Percentiles rank a stretch among this genome's conserved stretches.
Evolutionary conservation across 2,113 vertebrate genomes (phyloP).

Genomic region (Colaptes auratus): DNA sequence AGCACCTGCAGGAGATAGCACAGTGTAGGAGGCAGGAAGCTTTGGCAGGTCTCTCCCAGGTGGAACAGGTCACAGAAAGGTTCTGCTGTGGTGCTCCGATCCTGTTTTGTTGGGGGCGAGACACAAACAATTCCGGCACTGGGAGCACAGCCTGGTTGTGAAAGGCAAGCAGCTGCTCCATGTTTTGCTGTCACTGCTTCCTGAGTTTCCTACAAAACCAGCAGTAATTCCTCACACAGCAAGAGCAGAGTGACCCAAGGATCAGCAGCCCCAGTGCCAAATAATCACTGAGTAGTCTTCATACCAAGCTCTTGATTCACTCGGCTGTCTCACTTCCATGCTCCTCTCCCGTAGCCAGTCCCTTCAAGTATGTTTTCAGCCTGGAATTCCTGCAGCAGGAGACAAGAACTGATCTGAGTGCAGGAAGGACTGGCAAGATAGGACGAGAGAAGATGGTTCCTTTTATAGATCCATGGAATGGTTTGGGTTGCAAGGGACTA

Average conservation of each 20-base stretch:
- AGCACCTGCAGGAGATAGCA: not conserved
- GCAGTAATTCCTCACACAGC: not conserved
- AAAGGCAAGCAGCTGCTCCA: not conserved
- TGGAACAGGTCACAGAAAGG: not conserved
- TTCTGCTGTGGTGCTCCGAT: not conserved
- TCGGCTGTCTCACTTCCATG: not conserved
- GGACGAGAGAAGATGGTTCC: not conserved
- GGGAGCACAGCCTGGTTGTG: not conserved
- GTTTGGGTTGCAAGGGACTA: too few relatives aligned
- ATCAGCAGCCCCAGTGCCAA: not conserved
- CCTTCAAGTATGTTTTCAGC: not conserved
- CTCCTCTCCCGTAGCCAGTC: not conserved
- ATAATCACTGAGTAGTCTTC: not conserved
- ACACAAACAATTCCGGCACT: not conserved
- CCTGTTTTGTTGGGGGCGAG: not conserved
- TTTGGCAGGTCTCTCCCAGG: not conserved
- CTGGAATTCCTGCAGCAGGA: not conserved
- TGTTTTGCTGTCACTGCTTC: not conserved
- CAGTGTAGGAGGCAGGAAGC: not conserved
- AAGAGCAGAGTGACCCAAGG: not conserved
- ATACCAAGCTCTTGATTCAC: not conserved
- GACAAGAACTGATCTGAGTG: accelerated
- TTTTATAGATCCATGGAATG: not conserved
- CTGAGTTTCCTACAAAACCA: not conserved
- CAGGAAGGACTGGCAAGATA: not conserved